These are phyloP conservation scores for Platyrinchus mystaceus DNA, from an alignment of 2,797 vertebrate species.

Conservation along the genomic window DNA sequence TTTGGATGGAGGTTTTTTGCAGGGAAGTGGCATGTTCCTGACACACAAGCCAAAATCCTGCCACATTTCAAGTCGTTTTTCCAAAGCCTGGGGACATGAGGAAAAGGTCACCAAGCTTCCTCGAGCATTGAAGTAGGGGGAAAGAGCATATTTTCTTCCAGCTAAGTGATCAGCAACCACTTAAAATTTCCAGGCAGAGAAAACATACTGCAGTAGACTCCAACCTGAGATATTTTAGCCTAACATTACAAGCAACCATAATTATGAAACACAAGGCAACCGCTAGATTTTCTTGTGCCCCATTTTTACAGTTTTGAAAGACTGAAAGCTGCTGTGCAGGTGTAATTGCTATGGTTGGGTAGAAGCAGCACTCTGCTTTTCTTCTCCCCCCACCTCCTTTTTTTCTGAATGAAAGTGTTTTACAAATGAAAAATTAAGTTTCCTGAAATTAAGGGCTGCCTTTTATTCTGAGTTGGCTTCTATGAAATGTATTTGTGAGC, in stretches of 20 bases:
- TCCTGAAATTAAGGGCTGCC: constrained; percentile 50
- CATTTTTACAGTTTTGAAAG: background rate
- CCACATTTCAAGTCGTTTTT: constrained; percentile 6
- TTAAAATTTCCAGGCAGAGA: constrained; percentile 20
- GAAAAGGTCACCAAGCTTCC: constrained; percentile 28
- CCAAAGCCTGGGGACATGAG: background rate
- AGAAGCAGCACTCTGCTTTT: background rate
- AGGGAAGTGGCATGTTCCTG: background rate
- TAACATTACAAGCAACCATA: background rate
- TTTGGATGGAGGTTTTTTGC: background rate
- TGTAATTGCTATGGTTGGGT: background rate
- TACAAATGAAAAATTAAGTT: constrained; percentile 44
- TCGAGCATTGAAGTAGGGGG: background rate
- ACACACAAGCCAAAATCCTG: background rate
- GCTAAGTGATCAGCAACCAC: background rate
- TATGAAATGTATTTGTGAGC: background rate
- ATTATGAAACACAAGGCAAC: background rate
- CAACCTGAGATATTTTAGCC: background rate
- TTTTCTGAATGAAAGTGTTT: constrained; percentile 57
- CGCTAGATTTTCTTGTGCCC: background rate
- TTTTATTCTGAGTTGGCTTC: constrained; percentile 46
- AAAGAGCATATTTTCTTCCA: background rate
- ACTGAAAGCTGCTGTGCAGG: background rate
- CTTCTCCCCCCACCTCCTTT: background rate
- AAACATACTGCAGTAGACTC: background rate